phyloP scores from a whole-genome alignment of 2,888 invertebrate species.

The Lomographa bimaculata region DNA sequence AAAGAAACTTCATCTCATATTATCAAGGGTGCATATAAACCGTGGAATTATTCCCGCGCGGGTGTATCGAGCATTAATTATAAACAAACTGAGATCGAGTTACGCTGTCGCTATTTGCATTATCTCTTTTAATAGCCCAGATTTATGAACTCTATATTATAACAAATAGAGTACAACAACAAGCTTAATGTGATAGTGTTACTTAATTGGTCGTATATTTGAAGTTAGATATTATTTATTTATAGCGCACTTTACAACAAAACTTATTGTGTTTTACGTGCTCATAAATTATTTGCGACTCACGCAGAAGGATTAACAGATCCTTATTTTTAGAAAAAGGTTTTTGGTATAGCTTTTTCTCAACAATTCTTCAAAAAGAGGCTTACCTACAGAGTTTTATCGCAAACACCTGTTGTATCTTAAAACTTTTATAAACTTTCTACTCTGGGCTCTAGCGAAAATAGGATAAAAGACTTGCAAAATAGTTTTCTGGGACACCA shows the following conservation, averaged over 20 bases:
- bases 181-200: conserved; percentile 4
- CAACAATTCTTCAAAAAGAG: conserved; percentile 40
- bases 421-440: conserved; percentile 72
- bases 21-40: conserved; percentile 79
- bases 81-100: conserved; percentile 65
- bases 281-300: too few relatives aligned
- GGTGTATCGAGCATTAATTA: conserved; percentile 72
- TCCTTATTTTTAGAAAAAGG: too few relatives aligned
- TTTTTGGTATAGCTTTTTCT: conserved; percentile 28
- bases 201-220: conserved; percentile 4
- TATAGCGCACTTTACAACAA: too few relatives aligned
- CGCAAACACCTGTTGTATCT: conserved; percentile 77
- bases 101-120: conserved; percentile 42
- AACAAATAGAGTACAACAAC: too few relatives aligned
- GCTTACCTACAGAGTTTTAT: conserved; percentile 66
- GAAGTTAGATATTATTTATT: not conserved
- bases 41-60: conserved; percentile 73
- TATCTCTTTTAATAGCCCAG: conserved; percentile 36
- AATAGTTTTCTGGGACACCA: conserved; percentile 79
- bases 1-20: conserved; percentile 79
- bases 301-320: too few relatives aligned
- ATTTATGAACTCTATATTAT: conserved; percentile 27
- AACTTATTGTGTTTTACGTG: too few relatives aligned
- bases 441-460: conserved; percentile 68
- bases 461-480: conserved; percentile 79